These are phyloP conservation scores for Lasioglossum calceatum DNA, from an alignment of 2,888 invertebrate genomes.

Conservation along the genomic window DNA sequence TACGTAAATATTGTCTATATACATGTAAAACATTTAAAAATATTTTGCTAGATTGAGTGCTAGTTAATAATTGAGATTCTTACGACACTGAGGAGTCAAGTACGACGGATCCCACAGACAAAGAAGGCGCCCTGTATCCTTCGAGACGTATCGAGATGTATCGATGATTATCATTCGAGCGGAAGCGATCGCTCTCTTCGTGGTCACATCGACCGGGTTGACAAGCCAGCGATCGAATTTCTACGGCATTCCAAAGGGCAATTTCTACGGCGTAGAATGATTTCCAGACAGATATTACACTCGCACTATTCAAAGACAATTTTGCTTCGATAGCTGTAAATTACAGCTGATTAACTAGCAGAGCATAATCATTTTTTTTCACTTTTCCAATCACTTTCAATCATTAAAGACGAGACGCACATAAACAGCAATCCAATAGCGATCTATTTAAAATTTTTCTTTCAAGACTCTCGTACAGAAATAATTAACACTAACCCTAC, in stretches of 20 bases:
- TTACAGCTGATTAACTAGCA: background rate
- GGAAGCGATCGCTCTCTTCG: slow-evolving; percentile 72
- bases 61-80: background rate
- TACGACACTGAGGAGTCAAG: slow-evolving; percentile 11
- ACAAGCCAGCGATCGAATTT: slow-evolving; percentile 77
- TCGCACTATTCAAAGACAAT: background rate
- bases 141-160: slow-evolving; percentile 69
- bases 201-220: slow-evolving; percentile 71
- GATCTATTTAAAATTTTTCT: too few relatives aligned
- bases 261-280: slow-evolving; percentile 49
- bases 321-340: background rate
- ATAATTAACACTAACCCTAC: too few relatives aligned
- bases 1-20: background rate
- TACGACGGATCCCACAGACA: slow-evolving; percentile 31
- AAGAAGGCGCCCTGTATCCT: slow-evolving; percentile 45
- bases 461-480: too few relatives aligned
- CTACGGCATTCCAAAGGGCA: slow-evolving; percentile 71
- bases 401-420: background rate
- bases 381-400: background rate
- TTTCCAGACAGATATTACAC: slow-evolving; percentile 37
- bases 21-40: background rate
- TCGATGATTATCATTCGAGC: slow-evolving; percentile 76
- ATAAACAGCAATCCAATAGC: background rate
- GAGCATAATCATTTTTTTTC: background rate
- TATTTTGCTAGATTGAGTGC: background rate